Evolutionary conservation across 2,888 invertebrate species (phyloP), one percentile per base, ranked within the genome.

Genomic region (Lobophora halterata): DNA sequence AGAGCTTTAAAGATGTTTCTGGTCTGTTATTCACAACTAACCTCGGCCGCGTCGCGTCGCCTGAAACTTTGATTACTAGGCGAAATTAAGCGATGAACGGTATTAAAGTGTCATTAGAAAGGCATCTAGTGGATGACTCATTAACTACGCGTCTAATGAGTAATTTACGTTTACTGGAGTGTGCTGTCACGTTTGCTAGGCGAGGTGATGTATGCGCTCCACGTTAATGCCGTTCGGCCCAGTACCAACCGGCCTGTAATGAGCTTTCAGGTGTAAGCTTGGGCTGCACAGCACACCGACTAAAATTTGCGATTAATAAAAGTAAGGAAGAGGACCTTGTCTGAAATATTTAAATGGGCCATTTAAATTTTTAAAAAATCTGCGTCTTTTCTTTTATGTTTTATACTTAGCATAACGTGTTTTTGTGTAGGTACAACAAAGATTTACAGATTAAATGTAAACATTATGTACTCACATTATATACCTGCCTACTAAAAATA

Each of bases 81-180:
- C 64, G 59, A 74, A 77, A 76, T 80, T 72, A 72, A 74, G 67
- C 75, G 66, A 66, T 67, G 71, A 71, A 68, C 68, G 74, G 69
- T 71, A 80, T 79, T 74, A 78, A 76, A 77, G 75, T 77, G 71
- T 74, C 75, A 76, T 82, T 81, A 79, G 74, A 69, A 71, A 73
- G 69, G 61, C 72, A 73, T 71, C 65, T 58, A 69, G 64, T 61
- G 61, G 68, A 72, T 66, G 62, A 64, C 59, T 71, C 72, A 73
- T 79, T 77, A 80, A 71, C 64, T 69, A 64, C 54, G 63, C 63
- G 62, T 65, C 62, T 74, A 76, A 79, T 79, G 70, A 80, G 65
- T 78, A 78, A 80, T 79, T 73, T 75, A 73, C 61, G 76, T 66
- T 69, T 72, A 74, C 71, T 76, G 63, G 67, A 75, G 73, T 75